Evolutionary conservation across 2,797 vertebrate species (phyloP), one percentile per base, ranked within the genome.

Genomic region (Cirrhinus mrigala): DNA sequence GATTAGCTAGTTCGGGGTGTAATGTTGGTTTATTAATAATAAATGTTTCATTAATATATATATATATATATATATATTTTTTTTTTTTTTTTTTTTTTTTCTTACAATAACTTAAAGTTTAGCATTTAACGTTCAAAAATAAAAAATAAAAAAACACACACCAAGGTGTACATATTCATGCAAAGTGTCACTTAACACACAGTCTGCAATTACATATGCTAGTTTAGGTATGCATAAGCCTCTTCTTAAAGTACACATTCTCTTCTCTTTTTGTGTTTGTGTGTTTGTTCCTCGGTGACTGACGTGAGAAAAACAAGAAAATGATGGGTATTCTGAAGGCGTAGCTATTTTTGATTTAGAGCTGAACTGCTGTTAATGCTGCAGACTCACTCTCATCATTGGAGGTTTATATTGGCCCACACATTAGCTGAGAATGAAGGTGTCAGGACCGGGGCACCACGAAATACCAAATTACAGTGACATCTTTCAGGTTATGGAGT

Each of bases 251-350:
- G 58, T 66, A 29, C 18, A 80, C 44, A 80, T 66, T 11, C 4
- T 52, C 27, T 22, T 50, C 27, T 66, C 54, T 58, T 73, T 82
- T 58, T 73, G 52, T 48, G 52, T 48, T 37, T 44, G 20, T 70
- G 15, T 9, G 7, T 70, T 62, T 69, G 62, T 77, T 56, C 33
- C n/a, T 69, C 48, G 14, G n/a, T 78, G 74, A 78, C 46, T 84
- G 74, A 77, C 62, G 6, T 66, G 33, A 56, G 46, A 77, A 77
- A 84, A 77, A 69, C 60, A 84, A 69, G 62, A 77, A 76, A 58
- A 70, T 69, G n/a, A 83, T 76, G 71, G 48, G 29, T 77, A 66
- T 83, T 83, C 29, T 76, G 73, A 76, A 6, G 46, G 48, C 37
- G n/a, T 56, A 68, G 60, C 48, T 29, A 66, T 54, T 77, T 77